Evolutionary conservation across 1,140 invertebrate genomes (phyloP).

Genomic region (silkworm (Bombyx mori)): ASM3026992v2 NC_085124.1:13071501-13072000

Average conservation of each 20-base stretch:
- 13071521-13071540: no score
- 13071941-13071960: no score
- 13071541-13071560: no score
- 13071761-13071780: neutral
- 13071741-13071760: neutral
- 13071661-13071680: constrained; percentile 38
- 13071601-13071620: constrained; percentile 27
- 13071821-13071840: constrained; percentile 31
- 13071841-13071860: constrained; percentile 48
- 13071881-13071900: no score
- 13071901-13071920: no score
- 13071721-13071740: constrained; percentile 1
- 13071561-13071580: no score
- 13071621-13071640: constrained; percentile 33
- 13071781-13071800: constrained; percentile 12
- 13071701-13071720: no score
- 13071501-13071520: no score
- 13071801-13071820: constrained; percentile 6
- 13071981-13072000: no score
- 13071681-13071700: constrained; percentile 21
- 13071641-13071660: constrained; percentile 48
- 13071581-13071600: no score
- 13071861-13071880: neutral
- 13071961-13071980: no score
- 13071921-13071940: no score